Conservation (phyloP, 2,797 vertebrate species). For the Pelodytes ibericus region DNA sequence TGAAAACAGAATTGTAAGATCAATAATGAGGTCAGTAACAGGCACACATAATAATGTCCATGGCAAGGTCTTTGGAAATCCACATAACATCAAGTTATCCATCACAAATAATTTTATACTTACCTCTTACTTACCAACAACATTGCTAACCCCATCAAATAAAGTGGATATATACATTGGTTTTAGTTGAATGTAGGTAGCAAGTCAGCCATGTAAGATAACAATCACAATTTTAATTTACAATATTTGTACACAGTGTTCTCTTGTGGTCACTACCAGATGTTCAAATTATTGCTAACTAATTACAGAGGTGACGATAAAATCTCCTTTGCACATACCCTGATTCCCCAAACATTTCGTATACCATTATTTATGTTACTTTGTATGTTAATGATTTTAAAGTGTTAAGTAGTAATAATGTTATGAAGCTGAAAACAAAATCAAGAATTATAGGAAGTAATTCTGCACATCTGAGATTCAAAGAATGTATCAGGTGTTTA, state of each 20-base stretch:
- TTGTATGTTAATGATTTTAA: not conserved
- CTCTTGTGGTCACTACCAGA: not conserved
- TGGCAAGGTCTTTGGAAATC: too few species aligned
- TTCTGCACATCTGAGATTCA: not conserved
- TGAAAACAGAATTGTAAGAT: too few species aligned
- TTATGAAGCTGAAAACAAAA: not conserved
- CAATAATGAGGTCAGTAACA: too few species aligned
- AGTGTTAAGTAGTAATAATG: not conserved
- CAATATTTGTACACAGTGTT: constrained; percentile 1
- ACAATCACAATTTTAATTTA: not conserved
- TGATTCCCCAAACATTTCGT: not conserved
- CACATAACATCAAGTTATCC: too few species aligned
- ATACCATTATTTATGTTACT: not conserved
- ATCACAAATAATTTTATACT: too few species aligned
- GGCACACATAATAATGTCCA: too few species aligned
- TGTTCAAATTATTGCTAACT: constrained; percentile 4
- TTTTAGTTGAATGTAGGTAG: not conserved
- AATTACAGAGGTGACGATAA: not conserved
- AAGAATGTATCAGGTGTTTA: too few species aligned
- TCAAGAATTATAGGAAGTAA: not conserved
- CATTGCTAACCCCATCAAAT: too few species aligned
- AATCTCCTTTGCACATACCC: not conserved
- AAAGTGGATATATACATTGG: too few species aligned
- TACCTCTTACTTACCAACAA: too few species aligned
- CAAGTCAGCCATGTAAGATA: not conserved